These are phyloP conservation scores for Tillus elongatus DNA, from an alignment of 2,888 invertebrate genomes.

Conservation along the genomic window DNA sequence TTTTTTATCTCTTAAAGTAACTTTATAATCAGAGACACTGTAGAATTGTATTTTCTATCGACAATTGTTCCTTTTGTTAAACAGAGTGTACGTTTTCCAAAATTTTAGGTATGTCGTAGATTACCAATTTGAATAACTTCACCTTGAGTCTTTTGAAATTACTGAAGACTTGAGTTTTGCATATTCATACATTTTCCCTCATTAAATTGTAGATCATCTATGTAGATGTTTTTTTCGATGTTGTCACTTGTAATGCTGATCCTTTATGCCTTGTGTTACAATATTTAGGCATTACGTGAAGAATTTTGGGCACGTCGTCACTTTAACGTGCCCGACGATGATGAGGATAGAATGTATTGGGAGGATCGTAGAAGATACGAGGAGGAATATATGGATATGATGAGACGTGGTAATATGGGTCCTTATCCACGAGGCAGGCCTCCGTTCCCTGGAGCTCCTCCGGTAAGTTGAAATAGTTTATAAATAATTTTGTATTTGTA, in stretches of 20 bases:
- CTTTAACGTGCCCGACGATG: conserved; percentile 57
- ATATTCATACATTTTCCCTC: conserved; percentile 22
- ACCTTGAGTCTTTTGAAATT: conserved; percentile 20
- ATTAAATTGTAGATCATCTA: too few species aligned
- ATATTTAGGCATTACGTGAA: conserved; percentile 52
- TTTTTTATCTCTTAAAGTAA: too few species aligned
- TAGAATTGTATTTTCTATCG: too few species aligned
- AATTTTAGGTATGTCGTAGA: conserved; percentile 33
- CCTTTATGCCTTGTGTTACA: too few species aligned
- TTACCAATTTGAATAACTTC: conserved; percentile 27
- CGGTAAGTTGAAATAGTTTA: too few species aligned
- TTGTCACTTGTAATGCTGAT: too few species aligned
- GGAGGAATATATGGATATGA: conserved; percentile 67
- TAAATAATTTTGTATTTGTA: too few species aligned
- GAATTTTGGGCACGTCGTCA: conserved; percentile 60
- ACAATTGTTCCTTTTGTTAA: conserved; percentile 33
- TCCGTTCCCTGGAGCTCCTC: conserved; percentile 40
- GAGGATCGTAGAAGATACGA: conserved; percentile 71
- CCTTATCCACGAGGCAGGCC: conserved; percentile 42
- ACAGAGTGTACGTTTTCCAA: conserved; percentile 24
- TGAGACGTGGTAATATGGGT: conserved; percentile 54
- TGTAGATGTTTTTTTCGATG: too few species aligned
- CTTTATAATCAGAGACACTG: too few species aligned
- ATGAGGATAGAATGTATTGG: conserved; percentile 80
- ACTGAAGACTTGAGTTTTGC: conserved; percentile 22